Percentiles rank a stretch among this genome's conserved stretches.
Evolutionary conservation across 2,888 invertebrate genomes (phyloP).

Genomic region (Drosophila borborema): DNA sequence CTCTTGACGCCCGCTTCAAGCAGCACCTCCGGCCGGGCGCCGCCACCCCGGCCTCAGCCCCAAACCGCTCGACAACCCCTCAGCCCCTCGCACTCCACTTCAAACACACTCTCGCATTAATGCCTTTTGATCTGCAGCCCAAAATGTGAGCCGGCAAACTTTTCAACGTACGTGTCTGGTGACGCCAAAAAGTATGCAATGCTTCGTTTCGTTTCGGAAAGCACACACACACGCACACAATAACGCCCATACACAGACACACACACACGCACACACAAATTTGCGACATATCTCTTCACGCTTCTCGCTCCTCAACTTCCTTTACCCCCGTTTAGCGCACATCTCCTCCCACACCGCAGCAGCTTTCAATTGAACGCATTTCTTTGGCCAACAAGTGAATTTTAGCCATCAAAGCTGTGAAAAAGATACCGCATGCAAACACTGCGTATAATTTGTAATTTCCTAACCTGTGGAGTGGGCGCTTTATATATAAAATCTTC

Average conservation of each 20-base stretch:
- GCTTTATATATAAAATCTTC: neutral
- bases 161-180: slow-evolving; percentile 61
- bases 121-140: slow-evolving; percentile 71
- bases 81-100: neutral
- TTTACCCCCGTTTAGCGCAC: slow-evolving; percentile 24
- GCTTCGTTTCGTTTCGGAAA: slow-evolving; percentile 38
- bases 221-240: neutral
- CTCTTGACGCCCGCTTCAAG: slow-evolving; percentile 29
- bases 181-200: slow-evolving; percentile 38
- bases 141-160: slow-evolving; percentile 41
- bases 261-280: slow-evolving; percentile 5
- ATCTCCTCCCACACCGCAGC: neutral
- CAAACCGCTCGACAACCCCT: neutral
- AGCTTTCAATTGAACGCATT: slow-evolving; percentile 57
- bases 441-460: neutral
- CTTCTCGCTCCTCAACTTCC: slow-evolving; percentile 15
- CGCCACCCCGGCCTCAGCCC: neutral
- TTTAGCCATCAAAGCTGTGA: slow-evolving; percentile 44
- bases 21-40: neutral
- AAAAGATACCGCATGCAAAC: slow-evolving; percentile 33
- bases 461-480: neutral
- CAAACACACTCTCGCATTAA: slow-evolving; percentile 50
- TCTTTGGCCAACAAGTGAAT: slow-evolving; percentile 59
- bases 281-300: slow-evolving; percentile 34
- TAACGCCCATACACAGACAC: slow-evolving; percentile 6